Conservation (phyloP, 2,888 invertebrate species). For the Hipparchia semele region DNA sequence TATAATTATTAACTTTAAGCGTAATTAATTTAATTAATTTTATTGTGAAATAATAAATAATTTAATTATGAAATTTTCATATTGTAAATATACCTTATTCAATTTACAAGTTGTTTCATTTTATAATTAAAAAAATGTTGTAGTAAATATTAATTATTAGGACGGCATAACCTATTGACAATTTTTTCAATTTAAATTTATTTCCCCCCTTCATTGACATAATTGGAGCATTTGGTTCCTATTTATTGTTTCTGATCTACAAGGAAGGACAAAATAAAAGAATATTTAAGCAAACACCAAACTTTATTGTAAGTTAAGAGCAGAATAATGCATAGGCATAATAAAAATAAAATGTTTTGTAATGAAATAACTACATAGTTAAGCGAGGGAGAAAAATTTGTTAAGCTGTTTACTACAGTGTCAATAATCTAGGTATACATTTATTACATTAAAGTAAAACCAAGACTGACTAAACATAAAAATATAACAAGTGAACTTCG, state of each 20-base stretch:
- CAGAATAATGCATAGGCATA: slow-evolving; percentile 70
- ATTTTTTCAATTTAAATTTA: no score
- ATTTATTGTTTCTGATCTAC: no score
- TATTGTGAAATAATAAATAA: not conserved
- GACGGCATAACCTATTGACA: no score
- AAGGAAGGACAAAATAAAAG: slow-evolving; percentile 40
- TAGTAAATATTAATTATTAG: no score
- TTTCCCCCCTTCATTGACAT: no score
- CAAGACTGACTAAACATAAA: slow-evolving; percentile 84
- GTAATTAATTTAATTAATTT: not conserved
- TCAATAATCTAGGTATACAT: slow-evolving; percentile 45
- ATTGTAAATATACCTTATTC: not conserved
- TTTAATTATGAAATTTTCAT: not conserved
- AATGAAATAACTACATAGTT: slow-evolving; percentile 46
- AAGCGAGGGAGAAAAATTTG: slow-evolving; percentile 53
- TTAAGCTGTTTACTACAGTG: slow-evolving; percentile 45
- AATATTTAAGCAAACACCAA: slow-evolving; percentile 69
- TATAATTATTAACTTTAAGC: slow-evolving; percentile 42
- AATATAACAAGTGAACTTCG: slow-evolving; percentile 58
- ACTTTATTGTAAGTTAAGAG: slow-evolving; percentile 67
- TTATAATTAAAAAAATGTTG: not conserved
- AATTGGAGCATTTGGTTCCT: no score
- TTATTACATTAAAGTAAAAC: slow-evolving; percentile 65
- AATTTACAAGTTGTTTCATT: not conserved
- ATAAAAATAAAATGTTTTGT: slow-evolving; percentile 42